Evolutionary conservation across 2,797 vertebrate species (phyloP).

Genomic region (Sylvilagus floridanus): DNA sequence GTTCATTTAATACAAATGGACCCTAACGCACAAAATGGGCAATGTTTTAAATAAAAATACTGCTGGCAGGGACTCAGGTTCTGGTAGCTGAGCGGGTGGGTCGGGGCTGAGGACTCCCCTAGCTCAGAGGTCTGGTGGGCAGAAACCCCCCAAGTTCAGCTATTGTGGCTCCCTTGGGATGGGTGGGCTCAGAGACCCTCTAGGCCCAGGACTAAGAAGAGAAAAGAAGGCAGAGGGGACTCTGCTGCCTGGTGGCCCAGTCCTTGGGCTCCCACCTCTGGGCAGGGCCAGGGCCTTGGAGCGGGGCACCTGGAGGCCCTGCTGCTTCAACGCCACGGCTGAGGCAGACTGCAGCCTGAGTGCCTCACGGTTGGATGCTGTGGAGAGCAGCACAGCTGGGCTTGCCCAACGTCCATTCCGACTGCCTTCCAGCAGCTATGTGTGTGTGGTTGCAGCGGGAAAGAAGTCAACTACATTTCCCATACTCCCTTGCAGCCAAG

Average conservation of each 20-base stretch:
- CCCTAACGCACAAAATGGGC: conserved; percentile 76
- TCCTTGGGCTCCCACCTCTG: not conserved
- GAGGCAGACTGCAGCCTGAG: not conserved
- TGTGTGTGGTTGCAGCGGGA: not conserved
- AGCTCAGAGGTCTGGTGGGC: not conserved
- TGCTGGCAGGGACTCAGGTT: conserved; percentile 58
- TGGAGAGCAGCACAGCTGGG: not conserved
- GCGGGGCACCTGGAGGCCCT: not conserved
- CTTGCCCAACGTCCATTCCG: not conserved
- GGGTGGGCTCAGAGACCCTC: conserved; percentile 6
- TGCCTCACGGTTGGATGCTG: not conserved
- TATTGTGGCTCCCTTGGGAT: not conserved
- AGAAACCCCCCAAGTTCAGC: conserved; percentile 3
- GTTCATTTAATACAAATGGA: conserved; percentile 83
- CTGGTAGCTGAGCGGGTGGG: not conserved
- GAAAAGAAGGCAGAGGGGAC: not conserved
- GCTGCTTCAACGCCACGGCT: not conserved
- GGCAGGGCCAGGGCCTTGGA: not conserved
- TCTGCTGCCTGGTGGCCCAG: not conserved
- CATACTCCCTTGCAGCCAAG: conserved; percentile 44
- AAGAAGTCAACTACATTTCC: conserved; percentile 61
- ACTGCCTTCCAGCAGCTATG: not conserved
- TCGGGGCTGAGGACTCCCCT: conserved; percentile 25
- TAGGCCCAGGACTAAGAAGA: not conserved
- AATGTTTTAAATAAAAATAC: conserved; percentile 82